phyloP scores from a whole-genome alignment of 2,888 invertebrate species.

The Cheiracanthium punctorium region DNA sequence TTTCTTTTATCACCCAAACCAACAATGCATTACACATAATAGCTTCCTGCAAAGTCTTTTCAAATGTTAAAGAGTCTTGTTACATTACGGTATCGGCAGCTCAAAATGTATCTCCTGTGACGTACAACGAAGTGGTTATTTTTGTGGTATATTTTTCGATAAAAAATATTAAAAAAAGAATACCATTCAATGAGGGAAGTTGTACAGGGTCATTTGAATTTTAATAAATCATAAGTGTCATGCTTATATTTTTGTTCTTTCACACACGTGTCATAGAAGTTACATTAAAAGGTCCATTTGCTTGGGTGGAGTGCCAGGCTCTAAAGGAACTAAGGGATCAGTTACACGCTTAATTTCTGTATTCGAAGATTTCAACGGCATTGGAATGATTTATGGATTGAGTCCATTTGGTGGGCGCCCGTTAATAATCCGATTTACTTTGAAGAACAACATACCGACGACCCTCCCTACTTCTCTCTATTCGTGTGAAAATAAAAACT shows the following conservation, averaged over 20 bases:
- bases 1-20: background rate
- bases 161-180: background rate
- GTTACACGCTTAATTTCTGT: background rate
- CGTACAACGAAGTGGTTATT: background rate
- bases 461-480: no score
- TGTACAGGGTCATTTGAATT: background rate
- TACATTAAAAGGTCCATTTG: background rate
- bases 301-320: background rate
- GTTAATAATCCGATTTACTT: no score
- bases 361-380: background rate
- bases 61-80: background rate
- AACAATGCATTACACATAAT: background rate
- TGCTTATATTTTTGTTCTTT: background rate
- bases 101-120: background rate
- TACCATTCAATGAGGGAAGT: background rate
- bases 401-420: no score
- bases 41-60: background rate
- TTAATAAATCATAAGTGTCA: constrained; percentile 3
- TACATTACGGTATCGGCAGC: background rate
- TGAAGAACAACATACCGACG: no score
- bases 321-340: background rate
- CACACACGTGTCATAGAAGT: background rate
- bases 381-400: no score
- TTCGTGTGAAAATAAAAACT: no score
- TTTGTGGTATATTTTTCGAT: background rate